Percentiles rank a stretch among this genome's conserved stretches.
phyloP scores from a whole-genome alignment of 1,140 invertebrate genomes.

The Tetramorium parvispinum region DNA sequence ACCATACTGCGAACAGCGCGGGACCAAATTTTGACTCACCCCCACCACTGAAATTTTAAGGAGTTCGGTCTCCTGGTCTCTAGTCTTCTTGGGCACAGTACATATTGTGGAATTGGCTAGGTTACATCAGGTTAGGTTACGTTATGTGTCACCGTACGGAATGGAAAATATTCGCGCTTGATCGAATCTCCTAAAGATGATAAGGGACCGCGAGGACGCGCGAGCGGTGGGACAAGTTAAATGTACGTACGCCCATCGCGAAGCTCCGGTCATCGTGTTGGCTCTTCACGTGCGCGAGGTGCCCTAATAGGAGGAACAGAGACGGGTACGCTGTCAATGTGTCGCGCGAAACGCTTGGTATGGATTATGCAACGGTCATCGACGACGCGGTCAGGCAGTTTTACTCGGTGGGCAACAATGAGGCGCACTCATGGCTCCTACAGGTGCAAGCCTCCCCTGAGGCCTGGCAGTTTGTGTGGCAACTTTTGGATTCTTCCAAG shows the following conservation, averaged over 20 bases:
- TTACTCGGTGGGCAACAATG: conserved; percentile 87
- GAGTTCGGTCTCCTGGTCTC: too few species aligned
- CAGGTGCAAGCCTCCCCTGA: conserved; percentile 92
- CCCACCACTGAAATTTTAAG: too few species aligned
- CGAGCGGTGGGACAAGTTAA: not conserved
- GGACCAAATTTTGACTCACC: too few species aligned
- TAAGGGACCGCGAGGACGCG: not conserved
- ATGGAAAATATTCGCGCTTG: not conserved
- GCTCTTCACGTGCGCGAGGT: not conserved
- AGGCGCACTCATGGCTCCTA: conserved; percentile 93
- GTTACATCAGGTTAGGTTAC: conserved; percentile 11
- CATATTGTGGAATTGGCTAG: not conserved
- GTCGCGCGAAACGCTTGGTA: conserved; percentile 45
- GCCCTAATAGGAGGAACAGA: not conserved
- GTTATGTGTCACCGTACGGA: conserved; percentile 14
- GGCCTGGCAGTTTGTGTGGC: conserved; percentile 96
- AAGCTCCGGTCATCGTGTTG: not conserved
- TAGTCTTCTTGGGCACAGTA: too few species aligned
- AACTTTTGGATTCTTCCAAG: conserved; percentile 92
- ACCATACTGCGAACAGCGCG: too few species aligned
- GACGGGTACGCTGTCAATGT: not conserved
- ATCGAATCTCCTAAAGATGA: not conserved
- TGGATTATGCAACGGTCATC: conserved; percentile 78
- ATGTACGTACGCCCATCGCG: not conserved
- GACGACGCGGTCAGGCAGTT: conserved; percentile 86